Evolutionary conservation across 1,140 invertebrate genomes (phyloP), one percentile per base, ranked within the genome.

Genomic region (Ostrea edulis): DNA sequence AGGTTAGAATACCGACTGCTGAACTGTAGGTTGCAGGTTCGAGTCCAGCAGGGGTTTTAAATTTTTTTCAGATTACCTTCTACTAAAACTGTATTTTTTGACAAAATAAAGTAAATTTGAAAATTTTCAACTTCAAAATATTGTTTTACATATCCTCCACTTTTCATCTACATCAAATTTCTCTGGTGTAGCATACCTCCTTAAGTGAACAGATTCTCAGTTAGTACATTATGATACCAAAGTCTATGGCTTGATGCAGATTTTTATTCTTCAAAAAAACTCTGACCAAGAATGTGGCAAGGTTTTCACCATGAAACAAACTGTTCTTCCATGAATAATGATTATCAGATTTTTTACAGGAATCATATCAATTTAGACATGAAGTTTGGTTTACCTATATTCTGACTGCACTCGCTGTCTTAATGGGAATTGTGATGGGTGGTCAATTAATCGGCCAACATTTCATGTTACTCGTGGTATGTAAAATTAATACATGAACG

Each of bases 361-460:
- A 91, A 65, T 88, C 87, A 9, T 93, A 92, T 86, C 89, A 89
- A 68, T 90, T 93, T 35, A 92, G 90, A 86, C 91, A 93, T 87
- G 90, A 91, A 82, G 90, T 92, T 52, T 92, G 91, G 91, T 93
- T 93, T 86, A 87, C 91, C 81, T 93, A 93, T 82, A 55, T 93
- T 52, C 44, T 87, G 68, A 90, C 90, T 55, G 62, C 88, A 8
- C 77, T 93, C 86, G 89, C 90, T 1, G 12, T 89, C 20, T 88
- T 89, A 53, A 93, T 93, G 92, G 84, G 87, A 17, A 58, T 88
- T 53, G 84, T 92, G n/a, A 93, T 93, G 93, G 86, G 87, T 8
- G 51, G 87, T 29, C 90, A 91, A 82, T 86, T 92, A 17, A 68
- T 89, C 25, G 85, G 85, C n/a, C 91, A 92, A 71, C 91, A 93